These are phyloP conservation scores for Dicerorhinus sumatrensis DNA, from an alignment of 2,113 vertebrate genomes.

Conservation along the genomic window DNA sequence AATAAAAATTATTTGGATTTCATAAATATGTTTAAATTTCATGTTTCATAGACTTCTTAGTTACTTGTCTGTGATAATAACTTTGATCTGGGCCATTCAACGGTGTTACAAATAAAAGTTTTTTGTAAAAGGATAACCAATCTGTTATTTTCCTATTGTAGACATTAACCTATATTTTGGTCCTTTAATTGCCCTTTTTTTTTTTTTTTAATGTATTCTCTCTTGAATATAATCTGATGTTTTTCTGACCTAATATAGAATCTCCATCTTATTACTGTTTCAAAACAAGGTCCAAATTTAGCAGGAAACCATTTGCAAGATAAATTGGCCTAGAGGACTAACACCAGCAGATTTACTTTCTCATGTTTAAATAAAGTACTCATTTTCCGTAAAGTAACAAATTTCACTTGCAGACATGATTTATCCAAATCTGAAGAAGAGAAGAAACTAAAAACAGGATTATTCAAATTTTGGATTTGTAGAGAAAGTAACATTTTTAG, in stretches of 20 bases:
- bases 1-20: conserved; percentile 48
- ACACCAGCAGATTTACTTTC: conserved; percentile 54
- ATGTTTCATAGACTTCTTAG: background rate
- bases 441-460: conserved; percentile 54
- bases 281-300: conserved; percentile 57
- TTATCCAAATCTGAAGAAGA: conserved; percentile 67
- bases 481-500: conserved; percentile 53
- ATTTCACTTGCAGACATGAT: conserved; percentile 54
- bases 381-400: conserved; percentile 55
- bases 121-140: conserved; percentile 41
- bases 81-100: conserved; percentile 26
- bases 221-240: background rate
- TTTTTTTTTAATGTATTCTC: conserved; percentile 18
- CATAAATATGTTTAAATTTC: conserved; percentile 45
- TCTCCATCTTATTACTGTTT: conserved; percentile 38
- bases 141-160: conserved; percentile 21
- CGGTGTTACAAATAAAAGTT: conserved; percentile 31
- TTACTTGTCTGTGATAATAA: conserved; percentile 37
- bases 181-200: background rate
- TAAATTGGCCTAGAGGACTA: conserved; percentile 2
- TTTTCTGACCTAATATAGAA: conserved; percentile 56
- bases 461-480: conserved; percentile 61
- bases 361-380: conserved; percentile 65
- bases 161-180: conserved; percentile 42
- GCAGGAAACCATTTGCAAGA: conserved; percentile 12